Evolutionary conservation across 1,140 invertebrate genomes (phyloP).

Genomic region (Drosophila bifasciata): DNA sequence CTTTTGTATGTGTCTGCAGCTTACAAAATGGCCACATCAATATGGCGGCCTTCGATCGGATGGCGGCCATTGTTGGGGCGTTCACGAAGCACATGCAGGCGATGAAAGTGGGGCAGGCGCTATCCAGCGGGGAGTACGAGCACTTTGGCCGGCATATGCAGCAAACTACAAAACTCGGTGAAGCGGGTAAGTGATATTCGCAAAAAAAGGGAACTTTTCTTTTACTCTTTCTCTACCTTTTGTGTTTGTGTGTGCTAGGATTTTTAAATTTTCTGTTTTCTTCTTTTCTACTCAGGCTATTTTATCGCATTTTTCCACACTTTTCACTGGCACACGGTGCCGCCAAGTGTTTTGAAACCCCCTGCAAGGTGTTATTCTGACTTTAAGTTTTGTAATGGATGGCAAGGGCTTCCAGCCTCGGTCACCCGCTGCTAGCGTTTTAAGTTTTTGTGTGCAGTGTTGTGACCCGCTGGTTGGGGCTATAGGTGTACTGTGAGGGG

Average conservation of each 20-base stretch:
- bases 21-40: conserved; percentile 83
- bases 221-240: neutral
- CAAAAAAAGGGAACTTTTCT: no score
- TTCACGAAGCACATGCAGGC: conserved; percentile 81
- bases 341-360: no score
- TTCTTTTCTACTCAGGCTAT: conserved; percentile 15
- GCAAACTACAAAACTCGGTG: conserved; percentile 69
- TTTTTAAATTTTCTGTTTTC: conserved; percentile 16
- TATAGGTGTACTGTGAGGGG: no score
- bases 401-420: no score
- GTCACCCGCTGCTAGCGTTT: no score
- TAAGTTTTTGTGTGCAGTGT: no score
- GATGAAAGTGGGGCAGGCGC: conserved; percentile 54
- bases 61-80: conserved; percentile 83
- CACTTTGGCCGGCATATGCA: conserved; percentile 78
- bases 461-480: no score
- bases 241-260: neutral
- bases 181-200: conserved; percentile 73
- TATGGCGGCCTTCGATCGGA: conserved; percentile 80
- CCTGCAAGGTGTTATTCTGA: no score
- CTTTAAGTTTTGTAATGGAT: no score
- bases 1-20: conserved; percentile 45
- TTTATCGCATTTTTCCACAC: conserved; percentile 15
- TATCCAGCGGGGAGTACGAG: conserved; percentile 71
- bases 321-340: neutral